Conservation (phyloP, 2,113 vertebrate genomes). For the Helogale parvula region DNA sequence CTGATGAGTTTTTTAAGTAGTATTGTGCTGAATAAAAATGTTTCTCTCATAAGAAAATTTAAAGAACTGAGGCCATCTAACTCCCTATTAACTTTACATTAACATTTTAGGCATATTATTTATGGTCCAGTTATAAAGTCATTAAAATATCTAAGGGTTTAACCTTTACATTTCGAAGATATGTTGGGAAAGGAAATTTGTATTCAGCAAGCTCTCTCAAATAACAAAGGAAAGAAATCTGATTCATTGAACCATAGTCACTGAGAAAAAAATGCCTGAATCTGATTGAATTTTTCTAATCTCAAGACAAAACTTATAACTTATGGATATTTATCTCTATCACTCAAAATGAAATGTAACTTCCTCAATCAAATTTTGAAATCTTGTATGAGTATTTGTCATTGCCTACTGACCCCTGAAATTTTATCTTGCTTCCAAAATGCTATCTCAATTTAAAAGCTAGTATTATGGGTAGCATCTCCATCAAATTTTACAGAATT, state of each 20-base stretch:
- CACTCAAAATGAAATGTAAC: neutral
- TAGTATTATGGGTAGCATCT: slow-evolving; percentile 60
- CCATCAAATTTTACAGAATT: slow-evolving; percentile 81
- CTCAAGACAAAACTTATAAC: neutral
- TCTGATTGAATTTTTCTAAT: neutral
- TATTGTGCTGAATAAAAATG: neutral
- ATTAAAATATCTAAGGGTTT: neutral
- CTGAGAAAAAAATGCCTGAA: neutral
- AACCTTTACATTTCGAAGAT: neutral
- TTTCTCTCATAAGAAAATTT: neutral
- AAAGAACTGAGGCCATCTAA: neutral
- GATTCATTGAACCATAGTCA: neutral
- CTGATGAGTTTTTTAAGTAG: neutral
- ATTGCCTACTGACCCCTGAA: slow-evolving; percentile 64
- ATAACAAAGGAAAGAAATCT: neutral
- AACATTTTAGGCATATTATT: neutral
- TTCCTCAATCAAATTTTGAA: neutral
- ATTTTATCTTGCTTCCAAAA: slow-evolving; percentile 60
- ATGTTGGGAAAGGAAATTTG: neutral
- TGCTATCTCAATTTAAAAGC: slow-evolving; percentile 52
- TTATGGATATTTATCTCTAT: neutral
- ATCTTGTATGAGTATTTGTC: neutral
- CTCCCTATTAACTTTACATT: neutral
- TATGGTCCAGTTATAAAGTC: neutral
- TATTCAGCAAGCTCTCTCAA: neutral